phyloP scores from a whole-genome alignment of 1,140 invertebrate genomes.

The Drosophila lowei region DNA sequence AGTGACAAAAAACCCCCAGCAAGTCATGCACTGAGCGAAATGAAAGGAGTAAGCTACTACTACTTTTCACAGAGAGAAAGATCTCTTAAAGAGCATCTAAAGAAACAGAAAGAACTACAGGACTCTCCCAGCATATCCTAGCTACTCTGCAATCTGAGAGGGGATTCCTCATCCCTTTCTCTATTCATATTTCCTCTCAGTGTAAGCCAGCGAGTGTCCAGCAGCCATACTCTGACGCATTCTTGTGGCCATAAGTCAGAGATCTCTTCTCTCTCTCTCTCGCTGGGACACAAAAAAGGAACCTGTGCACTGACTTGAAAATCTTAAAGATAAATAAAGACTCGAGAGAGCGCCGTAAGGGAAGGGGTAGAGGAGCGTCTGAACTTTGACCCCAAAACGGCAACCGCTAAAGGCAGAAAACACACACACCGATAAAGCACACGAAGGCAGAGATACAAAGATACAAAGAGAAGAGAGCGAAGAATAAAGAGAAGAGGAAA shows the following conservation, averaged over 20 bases:
- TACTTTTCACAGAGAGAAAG: too few relatives aligned
- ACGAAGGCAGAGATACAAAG: not conserved
- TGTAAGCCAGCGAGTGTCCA: conserved; percentile 26
- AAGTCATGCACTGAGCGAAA: conserved; percentile 12
- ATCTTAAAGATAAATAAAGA: conserved; percentile 83
- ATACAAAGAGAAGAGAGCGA: conserved; percentile 15
- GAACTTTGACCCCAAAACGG: conserved; percentile 75
- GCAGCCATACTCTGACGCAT: conserved; percentile 64
- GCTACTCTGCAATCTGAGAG: too few relatives aligned
- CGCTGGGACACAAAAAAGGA: conserved; percentile 4
- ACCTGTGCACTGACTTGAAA: conserved; percentile 74
- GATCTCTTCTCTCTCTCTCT: too few relatives aligned
- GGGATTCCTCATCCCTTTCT: conserved; percentile 9
- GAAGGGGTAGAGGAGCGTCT: conserved; percentile 15
- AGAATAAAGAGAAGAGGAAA: conserved; percentile 40
- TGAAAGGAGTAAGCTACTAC: too few relatives aligned
- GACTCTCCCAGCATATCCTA: too few relatives aligned
- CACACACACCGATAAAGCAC: conserved; percentile 20
- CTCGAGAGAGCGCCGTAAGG: conserved; percentile 11
- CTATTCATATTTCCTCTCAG: conserved; percentile 3
- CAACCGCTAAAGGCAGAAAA: conserved; percentile 58
- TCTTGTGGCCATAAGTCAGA: conserved; percentile 69
- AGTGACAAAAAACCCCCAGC: conserved; percentile 68
- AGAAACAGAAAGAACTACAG: too few relatives aligned
- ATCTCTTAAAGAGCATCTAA: too few relatives aligned